phyloP scores from a whole-genome alignment of 2,888 invertebrate species.

The Diachrysia chrysitis region DNA sequence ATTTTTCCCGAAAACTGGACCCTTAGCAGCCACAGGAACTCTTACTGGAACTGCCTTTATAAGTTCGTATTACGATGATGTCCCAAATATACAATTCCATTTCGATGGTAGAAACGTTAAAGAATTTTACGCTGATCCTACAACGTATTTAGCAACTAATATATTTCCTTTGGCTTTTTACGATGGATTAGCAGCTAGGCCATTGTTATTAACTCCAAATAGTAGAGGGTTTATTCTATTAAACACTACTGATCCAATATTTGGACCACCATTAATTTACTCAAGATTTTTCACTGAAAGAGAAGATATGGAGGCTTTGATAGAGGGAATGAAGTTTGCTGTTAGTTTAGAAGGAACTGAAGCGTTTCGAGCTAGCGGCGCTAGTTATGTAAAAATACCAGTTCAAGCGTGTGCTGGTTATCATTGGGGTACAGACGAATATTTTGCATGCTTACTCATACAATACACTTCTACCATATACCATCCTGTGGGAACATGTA shows the following conservation, averaged over 20 bases:
- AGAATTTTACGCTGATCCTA: slow-evolving; percentile 90
- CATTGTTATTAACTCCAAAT: slow-evolving; percentile 90
- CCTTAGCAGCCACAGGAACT: slow-evolving; percentile 87
- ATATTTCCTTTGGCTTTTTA: slow-evolving; percentile 90
- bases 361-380: slow-evolving; percentile 89
- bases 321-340: slow-evolving; percentile 90
- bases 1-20: slow-evolving; percentile 80
- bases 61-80: slow-evolving; percentile 86
- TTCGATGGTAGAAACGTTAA: slow-evolving; percentile 89
- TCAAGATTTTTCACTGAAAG: slow-evolving; percentile 91
- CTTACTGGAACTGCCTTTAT: slow-evolving; percentile 90
- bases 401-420: slow-evolving; percentile 89
- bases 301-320: slow-evolving; percentile 90
- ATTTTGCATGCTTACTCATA: slow-evolving; percentile 91
- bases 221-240: slow-evolving; percentile 91
- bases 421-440: slow-evolving; percentile 90
- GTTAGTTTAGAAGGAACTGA: slow-evolving; percentile 89
- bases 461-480: slow-evolving; percentile 92
- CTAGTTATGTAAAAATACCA: slow-evolving; percentile 87
- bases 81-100: slow-evolving; percentile 91
- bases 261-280: slow-evolving; percentile 92
- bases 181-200: slow-evolving; percentile 89
- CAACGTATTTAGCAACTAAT: slow-evolving; percentile 80
- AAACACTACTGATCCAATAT: slow-evolving; percentile 92
- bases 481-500: slow-evolving; percentile 92